phyloP scores from a whole-genome alignment of 2,113 vertebrate species.

The Pangasianodon hypophthalmus region DNA sequence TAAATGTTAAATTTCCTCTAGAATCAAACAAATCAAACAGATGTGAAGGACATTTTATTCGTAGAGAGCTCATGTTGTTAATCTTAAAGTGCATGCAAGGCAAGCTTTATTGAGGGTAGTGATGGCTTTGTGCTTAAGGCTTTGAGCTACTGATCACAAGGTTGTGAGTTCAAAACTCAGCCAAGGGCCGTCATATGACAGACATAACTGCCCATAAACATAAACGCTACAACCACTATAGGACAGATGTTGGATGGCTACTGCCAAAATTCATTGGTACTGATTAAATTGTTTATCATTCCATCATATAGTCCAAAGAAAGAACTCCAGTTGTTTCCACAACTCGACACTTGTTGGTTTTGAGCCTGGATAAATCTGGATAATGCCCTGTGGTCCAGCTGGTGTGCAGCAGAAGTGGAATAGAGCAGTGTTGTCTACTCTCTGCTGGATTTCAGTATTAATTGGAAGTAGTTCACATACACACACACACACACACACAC shows the following conservation, averaged over 20 bases:
- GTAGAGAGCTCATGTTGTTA: not conserved
- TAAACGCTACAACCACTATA: not conserved
- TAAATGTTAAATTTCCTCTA: not conserved
- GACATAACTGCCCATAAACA: not conserved
- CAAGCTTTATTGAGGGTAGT: not conserved
- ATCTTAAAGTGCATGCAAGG: not conserved
- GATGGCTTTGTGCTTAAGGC: not conserved
- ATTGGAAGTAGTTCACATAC: not conserved
- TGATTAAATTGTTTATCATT: not conserved
- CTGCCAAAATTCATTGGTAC: not conserved
- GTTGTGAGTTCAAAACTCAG: not conserved
- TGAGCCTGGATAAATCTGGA: not conserved
- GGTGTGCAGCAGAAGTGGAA: not conserved
- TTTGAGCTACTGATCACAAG: not conserved
- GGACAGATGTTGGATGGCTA: not conserved
- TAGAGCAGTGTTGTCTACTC: constrained; percentile 25
- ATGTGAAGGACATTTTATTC: not conserved
- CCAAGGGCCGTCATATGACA: not conserved
- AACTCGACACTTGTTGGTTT: not conserved
- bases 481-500: not conserved
- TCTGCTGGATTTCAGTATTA: constrained; percentile 40
- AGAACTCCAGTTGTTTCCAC: no score
- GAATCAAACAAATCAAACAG: not conserved
- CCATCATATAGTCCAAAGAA: not conserved
- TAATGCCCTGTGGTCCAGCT: not conserved